phyloP scores from a whole-genome alignment of 2,797 vertebrate genomes.

The Perodicticus potto region DNA sequence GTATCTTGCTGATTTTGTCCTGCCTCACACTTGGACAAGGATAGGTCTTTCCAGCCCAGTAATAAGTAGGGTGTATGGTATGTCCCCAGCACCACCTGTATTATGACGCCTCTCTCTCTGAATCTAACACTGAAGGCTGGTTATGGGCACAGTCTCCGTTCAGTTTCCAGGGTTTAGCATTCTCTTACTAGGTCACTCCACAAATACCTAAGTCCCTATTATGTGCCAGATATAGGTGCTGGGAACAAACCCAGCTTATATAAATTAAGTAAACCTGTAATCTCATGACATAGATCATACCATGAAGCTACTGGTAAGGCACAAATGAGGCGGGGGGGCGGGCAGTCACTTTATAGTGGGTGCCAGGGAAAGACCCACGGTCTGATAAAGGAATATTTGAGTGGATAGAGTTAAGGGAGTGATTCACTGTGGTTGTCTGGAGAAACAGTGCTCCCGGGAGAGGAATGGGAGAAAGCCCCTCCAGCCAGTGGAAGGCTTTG shows the following conservation, averaged over 20 bases:
- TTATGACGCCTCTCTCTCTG: background rate
- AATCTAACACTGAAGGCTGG: background rate
- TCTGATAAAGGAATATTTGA: background rate
- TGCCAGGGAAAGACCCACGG: background rate
- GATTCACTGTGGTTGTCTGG: background rate
- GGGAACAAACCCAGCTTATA: background rate
- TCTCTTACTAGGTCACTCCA: background rate
- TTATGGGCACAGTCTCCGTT: background rate
- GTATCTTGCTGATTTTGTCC: background rate
- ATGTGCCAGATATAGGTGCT: background rate
- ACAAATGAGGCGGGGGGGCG: background rate
- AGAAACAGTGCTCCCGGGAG: background rate
- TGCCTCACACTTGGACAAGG: background rate
- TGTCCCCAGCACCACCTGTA: background rate
- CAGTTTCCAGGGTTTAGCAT: background rate
- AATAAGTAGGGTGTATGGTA: background rate
- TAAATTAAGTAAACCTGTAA: conserved; percentile 3
- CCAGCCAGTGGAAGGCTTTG: background rate
- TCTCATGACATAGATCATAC: background rate
- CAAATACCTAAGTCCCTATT: background rate
- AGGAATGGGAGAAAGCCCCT: background rate
- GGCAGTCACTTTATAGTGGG: background rate
- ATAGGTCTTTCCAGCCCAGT: background rate
- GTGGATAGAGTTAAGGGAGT: background rate
- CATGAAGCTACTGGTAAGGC: background rate